A percentile compares a stretch with the other conserved stretches of the same genome.
phyloP scores from a whole-genome alignment of 2,113 vertebrate species.

The Prionailurus bengalensis region DNA sequence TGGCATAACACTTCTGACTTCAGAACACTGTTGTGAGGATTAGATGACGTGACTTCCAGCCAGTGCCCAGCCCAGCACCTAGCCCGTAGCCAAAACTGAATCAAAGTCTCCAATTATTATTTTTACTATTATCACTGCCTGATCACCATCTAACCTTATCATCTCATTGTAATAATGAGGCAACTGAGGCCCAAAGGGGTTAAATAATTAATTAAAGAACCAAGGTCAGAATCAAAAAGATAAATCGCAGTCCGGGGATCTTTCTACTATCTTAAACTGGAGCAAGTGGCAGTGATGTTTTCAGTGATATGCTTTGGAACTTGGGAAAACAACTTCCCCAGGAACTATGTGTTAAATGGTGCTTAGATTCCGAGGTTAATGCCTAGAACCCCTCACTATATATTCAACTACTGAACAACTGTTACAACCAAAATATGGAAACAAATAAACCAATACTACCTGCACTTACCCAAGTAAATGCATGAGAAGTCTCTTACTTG shows the following conservation, averaged over 20 bases:
- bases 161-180: conserved; percentile 57
- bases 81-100: not conserved
- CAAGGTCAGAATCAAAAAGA: conserved; percentile 57
- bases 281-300: not conserved
- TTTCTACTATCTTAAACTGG: not conserved
- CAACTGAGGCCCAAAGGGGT: not conserved
- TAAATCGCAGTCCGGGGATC: not conserved
- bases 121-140: not conserved
- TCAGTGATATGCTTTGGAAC: conserved; percentile 6
- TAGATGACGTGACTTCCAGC: not conserved
- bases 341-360: not conserved
- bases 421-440: not conserved
- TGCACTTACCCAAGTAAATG: not conserved
- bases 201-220: conserved; percentile 47
- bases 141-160: conserved; percentile 18
- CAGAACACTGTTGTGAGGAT: not conserved
- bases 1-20: not conserved
- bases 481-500: not conserved
- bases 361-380: not conserved
- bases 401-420: not conserved
- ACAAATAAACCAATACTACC: not conserved
- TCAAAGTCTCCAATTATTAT: conserved; percentile 11
- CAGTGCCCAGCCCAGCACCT: not conserved
- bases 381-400: not conserved
- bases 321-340: not conserved